phyloP scores from a whole-genome alignment of 2,888 invertebrate species.

The Gerris lacustris region DNA sequence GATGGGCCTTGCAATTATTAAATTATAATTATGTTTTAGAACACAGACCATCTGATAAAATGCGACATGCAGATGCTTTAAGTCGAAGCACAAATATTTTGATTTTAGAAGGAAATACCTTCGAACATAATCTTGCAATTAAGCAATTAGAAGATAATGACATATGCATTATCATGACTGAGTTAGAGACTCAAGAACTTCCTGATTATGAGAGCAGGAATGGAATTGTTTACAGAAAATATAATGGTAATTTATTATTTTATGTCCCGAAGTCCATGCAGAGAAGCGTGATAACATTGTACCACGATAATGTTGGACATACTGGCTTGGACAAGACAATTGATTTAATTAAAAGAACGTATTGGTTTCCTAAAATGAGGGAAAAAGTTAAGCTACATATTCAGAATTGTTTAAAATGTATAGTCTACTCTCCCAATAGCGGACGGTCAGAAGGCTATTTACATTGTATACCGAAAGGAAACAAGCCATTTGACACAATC shows the following conservation, averaged over 20 bases:
- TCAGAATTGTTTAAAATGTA: slow-evolving; percentile 14
- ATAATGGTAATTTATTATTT: slow-evolving; percentile 12
- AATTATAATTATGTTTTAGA: slow-evolving; percentile 29
- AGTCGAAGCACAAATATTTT: slow-evolving; percentile 28
- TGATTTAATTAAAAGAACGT: slow-evolving; percentile 1
- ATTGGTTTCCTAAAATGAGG: slow-evolving; percentile 16
- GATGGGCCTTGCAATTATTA: slow-evolving; percentile 32
- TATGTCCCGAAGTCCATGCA: slow-evolving; percentile 14
- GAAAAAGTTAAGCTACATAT: slow-evolving; percentile 6
- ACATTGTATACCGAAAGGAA: slow-evolving; percentile 13
- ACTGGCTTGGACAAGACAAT: slow-evolving; percentile 8
- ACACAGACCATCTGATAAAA: slow-evolving; percentile 28
- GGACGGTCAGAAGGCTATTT: slow-evolving; percentile 9
- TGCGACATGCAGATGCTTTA: slow-evolving; percentile 32
- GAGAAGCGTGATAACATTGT: slow-evolving; percentile 2
- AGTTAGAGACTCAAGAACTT: slow-evolving; percentile 11
- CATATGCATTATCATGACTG: background rate
- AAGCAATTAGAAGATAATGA: slow-evolving; percentile 11
- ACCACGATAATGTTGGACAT: slow-evolving; percentile 12
- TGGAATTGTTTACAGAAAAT: slow-evolving; percentile 15
- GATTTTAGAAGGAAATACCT: slow-evolving; percentile 28
- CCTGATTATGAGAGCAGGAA: slow-evolving; percentile 12
- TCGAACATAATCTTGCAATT: slow-evolving; percentile 27
- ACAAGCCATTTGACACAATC: slow-evolving; percentile 7
- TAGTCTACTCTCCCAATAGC: slow-evolving; percentile 6